Percentiles rank a stretch among this genome's conserved stretches.
Conservation (phyloP, 2,797 vertebrate genomes). For the Botia almorhae region DNA sequence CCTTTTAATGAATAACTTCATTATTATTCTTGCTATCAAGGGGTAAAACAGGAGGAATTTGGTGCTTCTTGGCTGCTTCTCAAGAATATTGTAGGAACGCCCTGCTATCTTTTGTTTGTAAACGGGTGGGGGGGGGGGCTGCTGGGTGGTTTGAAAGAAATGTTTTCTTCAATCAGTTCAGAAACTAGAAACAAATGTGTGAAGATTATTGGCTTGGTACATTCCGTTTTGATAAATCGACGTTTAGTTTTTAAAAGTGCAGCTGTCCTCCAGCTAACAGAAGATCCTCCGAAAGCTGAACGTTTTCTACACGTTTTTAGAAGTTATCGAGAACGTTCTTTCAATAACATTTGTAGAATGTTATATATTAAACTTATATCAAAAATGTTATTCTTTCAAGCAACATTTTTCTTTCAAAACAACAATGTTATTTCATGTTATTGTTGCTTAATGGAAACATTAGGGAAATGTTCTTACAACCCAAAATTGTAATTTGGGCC, state of each 20-base stretch:
- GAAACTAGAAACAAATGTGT: not conserved
- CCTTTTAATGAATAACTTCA: constrained; percentile 53
- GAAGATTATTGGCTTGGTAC: constrained; percentile 73
- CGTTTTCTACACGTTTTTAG: too few species aligned
- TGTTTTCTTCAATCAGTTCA: constrained; percentile 34
- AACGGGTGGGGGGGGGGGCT: constrained; percentile 3
- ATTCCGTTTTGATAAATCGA: constrained; percentile 57
- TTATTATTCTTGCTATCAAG: constrained; percentile 58
- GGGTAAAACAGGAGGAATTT: constrained; percentile 33
- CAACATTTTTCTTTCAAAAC: too few species aligned
- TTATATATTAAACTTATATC: too few species aligned
- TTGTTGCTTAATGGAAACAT: not conserved
- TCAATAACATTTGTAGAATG: too few species aligned
- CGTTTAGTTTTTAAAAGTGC: constrained; percentile 64
- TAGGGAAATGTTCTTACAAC: too few species aligned
- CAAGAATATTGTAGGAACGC: constrained; percentile 55
- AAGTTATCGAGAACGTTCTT: too few species aligned
- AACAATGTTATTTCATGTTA: too few species aligned
- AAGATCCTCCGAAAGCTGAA: too few species aligned
- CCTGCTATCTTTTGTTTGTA: constrained; percentile 52
- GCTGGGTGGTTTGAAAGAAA: constrained; percentile 27
- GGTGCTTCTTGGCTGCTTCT: constrained; percentile 53
- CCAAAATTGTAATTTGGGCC: not conserved
- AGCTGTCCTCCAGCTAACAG: constrained; percentile 32
- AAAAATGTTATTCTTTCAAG: too few species aligned